Percentiles rank a stretch among this genome's conserved stretches.
These are phyloP conservation scores for Catocala nupta DNA, from an alignment of 2,888 invertebrate species.

Conservation along the genomic window DNA sequence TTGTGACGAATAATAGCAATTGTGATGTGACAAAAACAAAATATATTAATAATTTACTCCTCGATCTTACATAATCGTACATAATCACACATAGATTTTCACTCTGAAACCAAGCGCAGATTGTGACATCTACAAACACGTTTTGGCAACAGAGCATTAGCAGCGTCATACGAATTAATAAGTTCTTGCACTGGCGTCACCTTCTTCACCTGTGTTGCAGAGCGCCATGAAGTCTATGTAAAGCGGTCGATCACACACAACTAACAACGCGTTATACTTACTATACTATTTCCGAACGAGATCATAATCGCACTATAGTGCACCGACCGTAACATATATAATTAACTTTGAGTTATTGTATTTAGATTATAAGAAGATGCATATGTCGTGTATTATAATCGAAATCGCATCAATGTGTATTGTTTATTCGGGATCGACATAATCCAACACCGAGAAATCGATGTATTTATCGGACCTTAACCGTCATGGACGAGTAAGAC, in stretches of 20 bases:
- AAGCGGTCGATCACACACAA: no score
- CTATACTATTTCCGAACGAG: not conserved
- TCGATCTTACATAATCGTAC: not conserved
- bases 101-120: constrained; percentile 3
- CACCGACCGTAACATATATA: constrained; percentile 50
- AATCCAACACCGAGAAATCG: constrained; percentile 67
- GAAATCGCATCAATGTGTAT: constrained; percentile 28
- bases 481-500: constrained; percentile 68
- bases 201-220: no score
- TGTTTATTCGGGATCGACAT: constrained; percentile 52
- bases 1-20: constrained; percentile 12
- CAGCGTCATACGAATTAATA: not conserved
- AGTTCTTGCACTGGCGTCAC: no score
- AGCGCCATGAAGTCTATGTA: no score
- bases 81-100: constrained; percentile 4
- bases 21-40: constrained; percentile 13
- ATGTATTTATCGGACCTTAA: constrained; percentile 67
- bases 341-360: constrained; percentile 18
- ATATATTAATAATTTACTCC: constrained; percentile 4
- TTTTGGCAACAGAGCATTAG: not conserved
- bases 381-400: constrained; percentile 13
- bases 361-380: constrained; percentile 4
- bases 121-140: constrained; percentile 1
- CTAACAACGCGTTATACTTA: not conserved
- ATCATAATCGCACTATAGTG: constrained; percentile 17